Evolutionary conservation across 2,888 invertebrate species (phyloP).

Genomic region (Pyrgus malvae): DNA sequence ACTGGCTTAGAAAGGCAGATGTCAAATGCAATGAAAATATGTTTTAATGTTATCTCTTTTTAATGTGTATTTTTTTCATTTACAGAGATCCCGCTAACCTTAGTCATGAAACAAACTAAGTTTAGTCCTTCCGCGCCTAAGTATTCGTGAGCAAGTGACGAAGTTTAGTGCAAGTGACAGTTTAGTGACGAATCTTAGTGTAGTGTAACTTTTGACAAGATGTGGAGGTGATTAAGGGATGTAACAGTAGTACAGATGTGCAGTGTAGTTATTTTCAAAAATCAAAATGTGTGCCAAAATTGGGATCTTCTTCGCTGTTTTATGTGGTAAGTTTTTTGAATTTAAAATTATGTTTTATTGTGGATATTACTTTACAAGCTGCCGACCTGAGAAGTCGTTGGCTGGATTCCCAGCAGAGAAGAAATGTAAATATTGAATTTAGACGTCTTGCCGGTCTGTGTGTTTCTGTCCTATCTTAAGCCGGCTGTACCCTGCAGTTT

Average conservation of each 20-base stretch:
- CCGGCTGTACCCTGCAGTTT: no score
- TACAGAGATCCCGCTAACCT: slow-evolving; percentile 8
- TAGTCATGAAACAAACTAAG: slow-evolving; percentile 14
- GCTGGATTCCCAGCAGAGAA: no score
- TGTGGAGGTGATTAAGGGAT: slow-evolving; percentile 56
- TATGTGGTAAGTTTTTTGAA: slow-evolving; percentile 59
- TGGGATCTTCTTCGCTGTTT: slow-evolving; percentile 48
- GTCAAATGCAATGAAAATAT: no score
- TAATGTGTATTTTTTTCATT: slow-evolving; percentile 6
- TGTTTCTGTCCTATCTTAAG: no score
- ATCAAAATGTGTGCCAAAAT: slow-evolving; percentile 67
- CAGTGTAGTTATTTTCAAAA: slow-evolving; percentile 47
- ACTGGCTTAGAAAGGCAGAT: no score
- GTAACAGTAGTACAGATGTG: slow-evolving; percentile 54
- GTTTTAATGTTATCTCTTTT: neutral
- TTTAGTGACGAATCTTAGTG: slow-evolving; percentile 31
- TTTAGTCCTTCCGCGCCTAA: slow-evolving; percentile 4
- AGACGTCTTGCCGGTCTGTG: no score
- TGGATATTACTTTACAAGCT: neutral
- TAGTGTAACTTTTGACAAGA: slow-evolving; percentile 41
- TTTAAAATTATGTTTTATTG: neutral
- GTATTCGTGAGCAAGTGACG: slow-evolving; percentile 10
- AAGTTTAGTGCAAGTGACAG: slow-evolving; percentile 6
- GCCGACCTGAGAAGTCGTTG: no score
- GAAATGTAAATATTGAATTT: no score